Evolutionary conservation across 1,140 invertebrate species (phyloP).

Genomic region (Lerema accius): DNA sequence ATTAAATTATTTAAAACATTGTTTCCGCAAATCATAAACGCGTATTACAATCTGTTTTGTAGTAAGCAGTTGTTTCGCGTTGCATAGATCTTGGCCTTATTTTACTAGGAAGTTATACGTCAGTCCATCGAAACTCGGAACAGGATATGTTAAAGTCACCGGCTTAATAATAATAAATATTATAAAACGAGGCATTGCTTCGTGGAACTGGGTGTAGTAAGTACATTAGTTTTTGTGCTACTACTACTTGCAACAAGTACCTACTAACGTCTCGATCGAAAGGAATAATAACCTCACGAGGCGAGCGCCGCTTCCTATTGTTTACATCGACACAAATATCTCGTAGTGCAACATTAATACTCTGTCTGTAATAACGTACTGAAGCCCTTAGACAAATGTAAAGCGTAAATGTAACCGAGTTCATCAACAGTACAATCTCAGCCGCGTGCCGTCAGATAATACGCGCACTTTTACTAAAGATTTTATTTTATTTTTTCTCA

Average conservation of each 20-base stretch:
- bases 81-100: conserved; percentile 41
- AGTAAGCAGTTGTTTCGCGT: conserved; percentile 14
- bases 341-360: too few species aligned
- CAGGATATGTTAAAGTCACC: conserved; percentile 49
- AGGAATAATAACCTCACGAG: not conserved
- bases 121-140: conserved; percentile 49
- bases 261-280: not conserved
- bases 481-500: too few species aligned
- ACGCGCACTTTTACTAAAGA: too few species aligned
- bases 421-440: too few species aligned
- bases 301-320: too few species aligned
- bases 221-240: not conserved
- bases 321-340: too few species aligned
- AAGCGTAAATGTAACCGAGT: too few species aligned
- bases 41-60: not conserved
- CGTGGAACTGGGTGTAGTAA: conserved; percentile 8
- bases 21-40: conserved; percentile 6
- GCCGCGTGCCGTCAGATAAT: too few species aligned
- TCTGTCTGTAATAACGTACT: too few species aligned
- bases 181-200: conserved; percentile 24
- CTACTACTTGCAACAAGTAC: not conserved
- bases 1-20: conserved; percentile 5
- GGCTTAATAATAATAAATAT: conserved; percentile 34
- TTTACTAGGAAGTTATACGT: conserved; percentile 46
- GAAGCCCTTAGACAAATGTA: too few species aligned